phyloP scores from a whole-genome alignment of 1,140 invertebrate species.

The Diabrotica virgifera region DNA sequence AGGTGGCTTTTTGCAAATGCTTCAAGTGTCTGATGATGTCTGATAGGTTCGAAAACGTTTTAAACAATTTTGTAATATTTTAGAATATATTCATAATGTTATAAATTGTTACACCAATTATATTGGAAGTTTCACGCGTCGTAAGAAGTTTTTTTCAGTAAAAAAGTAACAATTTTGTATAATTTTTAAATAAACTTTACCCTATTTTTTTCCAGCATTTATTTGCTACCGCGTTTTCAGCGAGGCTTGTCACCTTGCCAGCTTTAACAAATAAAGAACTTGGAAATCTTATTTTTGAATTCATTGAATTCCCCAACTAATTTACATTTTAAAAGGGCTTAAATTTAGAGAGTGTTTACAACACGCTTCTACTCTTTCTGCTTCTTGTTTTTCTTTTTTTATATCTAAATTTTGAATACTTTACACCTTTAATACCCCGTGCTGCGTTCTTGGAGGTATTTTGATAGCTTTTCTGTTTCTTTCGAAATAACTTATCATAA shows the following conservation, averaged over 20 bases:
- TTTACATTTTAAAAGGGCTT: slow-evolving; percentile 2
- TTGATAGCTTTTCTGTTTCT: slow-evolving; percentile 1
- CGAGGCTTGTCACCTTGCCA: background rate
- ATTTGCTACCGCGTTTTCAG: background rate
- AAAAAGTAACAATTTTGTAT: too few relatives aligned
- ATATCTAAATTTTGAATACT: background rate
- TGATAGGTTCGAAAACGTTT: too few relatives aligned
- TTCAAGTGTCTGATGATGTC: too few relatives aligned
- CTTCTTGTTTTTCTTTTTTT: background rate
- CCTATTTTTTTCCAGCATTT: too few relatives aligned
- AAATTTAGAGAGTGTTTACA: background rate
- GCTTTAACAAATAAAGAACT: background rate
- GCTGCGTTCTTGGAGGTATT: background rate
- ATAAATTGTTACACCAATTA: too few relatives aligned
- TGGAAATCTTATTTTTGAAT: background rate
- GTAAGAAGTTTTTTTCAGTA: too few relatives aligned
- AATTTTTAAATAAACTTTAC: too few relatives aligned
- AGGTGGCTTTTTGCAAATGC: too few relatives aligned
- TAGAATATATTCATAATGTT: too few relatives aligned
- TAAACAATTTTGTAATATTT: too few relatives aligned
- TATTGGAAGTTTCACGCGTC: too few relatives aligned
- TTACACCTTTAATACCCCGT: too few relatives aligned
- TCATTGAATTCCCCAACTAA: slow-evolving; percentile 2
- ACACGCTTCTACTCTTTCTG: background rate
- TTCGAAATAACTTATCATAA: background rate